Evolutionary conservation across 2,888 invertebrate genomes (phyloP).

Genomic region (Arrhopalites spinosus): DNA sequence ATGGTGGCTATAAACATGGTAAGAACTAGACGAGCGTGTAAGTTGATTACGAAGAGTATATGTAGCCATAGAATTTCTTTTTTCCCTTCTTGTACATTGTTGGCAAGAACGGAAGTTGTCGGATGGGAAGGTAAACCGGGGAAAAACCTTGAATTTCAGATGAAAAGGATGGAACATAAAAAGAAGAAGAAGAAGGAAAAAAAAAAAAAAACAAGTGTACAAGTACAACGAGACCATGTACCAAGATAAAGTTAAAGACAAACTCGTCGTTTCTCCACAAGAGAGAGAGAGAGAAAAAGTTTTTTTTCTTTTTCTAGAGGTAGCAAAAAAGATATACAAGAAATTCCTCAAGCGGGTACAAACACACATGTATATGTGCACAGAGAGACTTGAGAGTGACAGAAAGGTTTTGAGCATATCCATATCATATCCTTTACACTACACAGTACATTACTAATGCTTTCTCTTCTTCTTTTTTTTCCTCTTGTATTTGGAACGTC

Average conservation of each 20-base stretch:
- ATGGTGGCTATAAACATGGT: neutral
- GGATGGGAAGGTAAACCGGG: too few relatives aligned
- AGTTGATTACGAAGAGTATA: too few relatives aligned
- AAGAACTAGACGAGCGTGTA: too few relatives aligned
- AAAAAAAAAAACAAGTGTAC: neutral
- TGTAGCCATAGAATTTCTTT: too few relatives aligned
- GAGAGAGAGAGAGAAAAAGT: conserved; percentile 11
- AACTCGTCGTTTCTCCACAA: neutral
- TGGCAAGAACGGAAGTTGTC: neutral
- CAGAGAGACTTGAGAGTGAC: conserved; percentile 15
- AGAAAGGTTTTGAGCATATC: conserved; percentile 44
- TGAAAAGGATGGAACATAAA: neutral
- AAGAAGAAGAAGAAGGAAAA: neutral
- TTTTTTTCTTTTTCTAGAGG: too few relatives aligned
- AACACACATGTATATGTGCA: too few relatives aligned
- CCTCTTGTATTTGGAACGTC: conserved; percentile 31
- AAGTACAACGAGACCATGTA: neutral
- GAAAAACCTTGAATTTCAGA: too few relatives aligned
- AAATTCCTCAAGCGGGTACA: neutral
- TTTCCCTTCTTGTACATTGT: neutral
- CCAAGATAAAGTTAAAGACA: neutral
- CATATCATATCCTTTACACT: conserved; percentile 38
- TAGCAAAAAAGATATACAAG: neutral
- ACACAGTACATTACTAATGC: conserved; percentile 42
- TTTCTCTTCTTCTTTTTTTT: conserved; percentile 30